Conservation (phyloP, 2,113 vertebrate genomes). For the Alectura lathami region DNA sequence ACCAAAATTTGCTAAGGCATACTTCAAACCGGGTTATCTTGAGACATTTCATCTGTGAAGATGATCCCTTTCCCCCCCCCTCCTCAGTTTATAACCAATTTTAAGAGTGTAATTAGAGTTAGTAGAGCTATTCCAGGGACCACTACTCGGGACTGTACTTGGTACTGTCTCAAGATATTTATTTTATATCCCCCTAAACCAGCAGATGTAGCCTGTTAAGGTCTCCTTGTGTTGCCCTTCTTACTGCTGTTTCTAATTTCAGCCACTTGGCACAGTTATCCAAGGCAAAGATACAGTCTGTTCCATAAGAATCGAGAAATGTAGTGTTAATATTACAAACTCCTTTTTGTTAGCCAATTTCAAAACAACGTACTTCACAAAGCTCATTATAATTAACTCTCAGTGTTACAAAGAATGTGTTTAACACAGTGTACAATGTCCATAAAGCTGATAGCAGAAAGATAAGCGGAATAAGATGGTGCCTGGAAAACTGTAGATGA, state of each 20-base stretch:
- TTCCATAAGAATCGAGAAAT: neutral
- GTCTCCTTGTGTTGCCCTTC: slow-evolving; percentile 26
- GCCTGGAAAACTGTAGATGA: neutral
- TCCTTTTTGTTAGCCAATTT: neutral
- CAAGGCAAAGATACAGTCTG: neutral
- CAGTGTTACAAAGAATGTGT: neutral
- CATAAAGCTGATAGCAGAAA: neutral
- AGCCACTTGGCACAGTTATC: neutral
- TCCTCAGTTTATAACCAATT: neutral
- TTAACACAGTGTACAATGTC: neutral
- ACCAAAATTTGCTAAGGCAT: neutral
- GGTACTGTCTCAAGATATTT: neutral
- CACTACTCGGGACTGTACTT: neutral
- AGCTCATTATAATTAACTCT: neutral
- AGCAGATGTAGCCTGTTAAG: neutral
- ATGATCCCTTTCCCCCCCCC: neutral
- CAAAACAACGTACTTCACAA: neutral
- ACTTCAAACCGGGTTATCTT: neutral
- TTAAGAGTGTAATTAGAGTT: neutral
- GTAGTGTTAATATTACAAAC: neutral
- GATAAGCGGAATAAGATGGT: neutral
- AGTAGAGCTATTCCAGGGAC: slow-evolving; percentile 1
- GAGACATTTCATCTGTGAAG: neutral
- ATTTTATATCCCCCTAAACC: slow-evolving; percentile 1
- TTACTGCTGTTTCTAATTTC: slow-evolving; percentile 5